Evolutionary conservation across 2,113 vertebrate genomes (phyloP).

Genomic region (Scolopax mira): DNA sequence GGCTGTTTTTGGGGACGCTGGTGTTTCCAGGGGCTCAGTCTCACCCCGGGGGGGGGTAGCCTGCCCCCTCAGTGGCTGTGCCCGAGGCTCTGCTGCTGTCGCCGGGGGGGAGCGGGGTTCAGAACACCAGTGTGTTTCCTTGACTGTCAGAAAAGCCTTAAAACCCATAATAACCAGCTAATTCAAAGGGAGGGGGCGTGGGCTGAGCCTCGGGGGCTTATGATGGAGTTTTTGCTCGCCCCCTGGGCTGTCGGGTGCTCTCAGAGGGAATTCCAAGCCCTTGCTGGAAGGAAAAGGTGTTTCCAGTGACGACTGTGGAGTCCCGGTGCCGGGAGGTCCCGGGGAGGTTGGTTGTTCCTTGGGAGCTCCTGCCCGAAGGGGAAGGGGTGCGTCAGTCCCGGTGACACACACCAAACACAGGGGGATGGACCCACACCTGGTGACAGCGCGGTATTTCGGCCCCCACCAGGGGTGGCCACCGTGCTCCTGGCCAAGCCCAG

Average conservation of each 20-base stretch:
- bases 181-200: not conserved
- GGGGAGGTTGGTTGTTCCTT: not conserved
- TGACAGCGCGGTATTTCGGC: not conserved
- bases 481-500: not conserved
- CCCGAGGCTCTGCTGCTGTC: not conserved
- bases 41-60: not conserved
- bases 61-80: not conserved
- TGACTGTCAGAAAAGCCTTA: not conserved
- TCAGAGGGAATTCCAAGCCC: not conserved
- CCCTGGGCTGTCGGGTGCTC: not conserved
- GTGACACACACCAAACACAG: not conserved
- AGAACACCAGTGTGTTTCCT: fast-evolving
- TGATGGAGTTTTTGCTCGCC: not conserved
- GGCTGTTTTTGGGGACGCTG: not conserved
- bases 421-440: not conserved
- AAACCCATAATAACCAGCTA: not conserved
- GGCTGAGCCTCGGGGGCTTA: not conserved
- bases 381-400: not conserved
- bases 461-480: not conserved
- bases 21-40: not conserved
- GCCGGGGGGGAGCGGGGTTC: fast-evolving
- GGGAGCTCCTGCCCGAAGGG: not conserved
- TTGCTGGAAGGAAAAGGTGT: not conserved
- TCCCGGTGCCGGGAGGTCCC: fast-evolving
- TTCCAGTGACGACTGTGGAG: fast-evolving